A percentile compares a stretch with the other conserved stretches of the same genome.
Conservation (phyloP, 2,113 vertebrate genomes). For the Pampusana beccarii region DNA sequence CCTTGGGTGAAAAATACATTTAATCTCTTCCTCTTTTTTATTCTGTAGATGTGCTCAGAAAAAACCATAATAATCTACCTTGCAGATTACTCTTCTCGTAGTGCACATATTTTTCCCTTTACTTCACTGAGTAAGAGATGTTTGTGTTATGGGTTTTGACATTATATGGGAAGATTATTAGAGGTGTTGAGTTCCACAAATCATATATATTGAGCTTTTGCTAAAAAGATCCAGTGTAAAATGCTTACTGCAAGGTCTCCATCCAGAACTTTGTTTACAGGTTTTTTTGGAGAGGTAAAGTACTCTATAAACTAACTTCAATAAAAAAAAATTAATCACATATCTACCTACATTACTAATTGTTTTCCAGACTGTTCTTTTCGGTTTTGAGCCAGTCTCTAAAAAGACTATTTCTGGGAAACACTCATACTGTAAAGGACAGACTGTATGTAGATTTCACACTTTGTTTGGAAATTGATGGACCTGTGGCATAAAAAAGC, state of each 20-base stretch:
- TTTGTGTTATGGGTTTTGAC: conserved; percentile 60
- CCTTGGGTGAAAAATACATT: not conserved
- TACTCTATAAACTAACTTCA: not conserved
- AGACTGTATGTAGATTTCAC: not conserved
- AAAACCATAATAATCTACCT: not conserved
- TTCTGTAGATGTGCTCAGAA: not conserved
- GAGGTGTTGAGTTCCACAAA: conserved; percentile 79
- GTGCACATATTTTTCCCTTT: not conserved
- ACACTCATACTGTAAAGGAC: not conserved
- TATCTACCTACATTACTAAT: not conserved
- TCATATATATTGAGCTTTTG: conserved; percentile 77
- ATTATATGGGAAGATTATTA: conserved; percentile 78
- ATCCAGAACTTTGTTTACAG: not conserved
- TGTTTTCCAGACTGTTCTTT: not conserved
- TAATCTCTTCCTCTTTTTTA: not conserved
- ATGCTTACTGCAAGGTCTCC: not conserved
- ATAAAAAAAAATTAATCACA: not conserved
- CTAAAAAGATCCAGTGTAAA: conserved; percentile 67
- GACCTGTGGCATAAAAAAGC: not conserved
- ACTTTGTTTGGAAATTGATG: not conserved
- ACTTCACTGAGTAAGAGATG: conserved; percentile 42
- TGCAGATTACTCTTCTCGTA: not conserved
- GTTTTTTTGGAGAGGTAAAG: not conserved
- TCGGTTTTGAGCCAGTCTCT: not conserved
- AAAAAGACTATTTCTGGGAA: not conserved